These are phyloP conservation scores for Verasper variegatus DNA, from an alignment of 2,113 vertebrate species.

Conservation along the genomic window DNA sequence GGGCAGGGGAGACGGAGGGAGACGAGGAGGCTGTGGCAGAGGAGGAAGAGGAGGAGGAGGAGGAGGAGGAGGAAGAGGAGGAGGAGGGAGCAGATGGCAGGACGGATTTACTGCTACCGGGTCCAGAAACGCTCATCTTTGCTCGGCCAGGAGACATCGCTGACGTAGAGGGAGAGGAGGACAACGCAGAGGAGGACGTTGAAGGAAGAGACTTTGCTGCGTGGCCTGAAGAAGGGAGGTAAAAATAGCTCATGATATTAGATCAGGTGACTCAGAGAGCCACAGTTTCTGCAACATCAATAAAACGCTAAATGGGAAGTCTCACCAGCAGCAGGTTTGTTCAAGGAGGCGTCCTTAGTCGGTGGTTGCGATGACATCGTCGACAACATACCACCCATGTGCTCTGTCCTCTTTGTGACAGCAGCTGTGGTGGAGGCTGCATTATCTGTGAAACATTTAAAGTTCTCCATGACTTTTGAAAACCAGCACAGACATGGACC, in stretches of 20 bases:
- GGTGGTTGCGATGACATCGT: conserved; percentile 32
- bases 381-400: conserved; percentile 40
- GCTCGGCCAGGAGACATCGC: conserved; percentile 82
- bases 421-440: conserved; percentile 21
- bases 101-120: conserved; percentile 81
- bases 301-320: neutral
- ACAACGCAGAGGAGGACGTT: conserved; percentile 37
- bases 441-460: conserved; percentile 56
- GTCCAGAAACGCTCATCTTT: conserved; percentile 91
- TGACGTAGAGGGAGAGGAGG: conserved; percentile 80
- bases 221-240: conserved; percentile 76
- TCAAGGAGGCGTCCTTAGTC: conserved; percentile 53
- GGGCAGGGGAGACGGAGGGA: conserved; percentile 65
- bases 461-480: neutral
- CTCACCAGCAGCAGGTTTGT: conserved; percentile 74
- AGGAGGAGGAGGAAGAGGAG: conserved; percentile 69
- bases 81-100: conserved; percentile 77
- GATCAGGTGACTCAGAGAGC: too few relatives aligned
- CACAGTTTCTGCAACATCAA: too few relatives aligned
- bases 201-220: conserved; percentile 81
- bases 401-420: conserved; percentile 45
- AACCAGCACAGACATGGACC: neutral
- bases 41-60: conserved; percentile 55
- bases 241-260: neutral
- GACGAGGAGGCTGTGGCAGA: conserved; percentile 78